Evolutionary conservation across 2,888 invertebrate genomes (phyloP).

Genomic region (Taphrorychus bicolor): DNA sequence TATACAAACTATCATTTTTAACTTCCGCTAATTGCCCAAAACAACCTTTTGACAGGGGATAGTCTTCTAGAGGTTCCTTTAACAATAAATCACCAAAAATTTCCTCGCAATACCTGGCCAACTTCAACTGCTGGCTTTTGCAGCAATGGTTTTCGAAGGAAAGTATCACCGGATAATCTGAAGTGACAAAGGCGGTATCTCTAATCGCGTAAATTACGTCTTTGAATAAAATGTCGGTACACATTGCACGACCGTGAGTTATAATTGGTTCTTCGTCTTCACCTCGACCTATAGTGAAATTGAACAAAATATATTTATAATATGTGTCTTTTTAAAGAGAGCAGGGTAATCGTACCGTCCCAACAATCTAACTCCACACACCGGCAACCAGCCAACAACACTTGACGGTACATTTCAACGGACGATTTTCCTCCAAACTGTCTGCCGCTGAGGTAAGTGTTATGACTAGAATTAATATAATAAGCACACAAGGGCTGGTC

Average conservation of each 20-base stretch:
- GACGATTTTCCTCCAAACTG: constrained; percentile 99
- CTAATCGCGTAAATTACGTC: constrained; percentile 97
- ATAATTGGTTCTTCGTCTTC: constrained; percentile 99
- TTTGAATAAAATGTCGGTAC: constrained; percentile 98
- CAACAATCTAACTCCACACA: constrained; percentile 99
- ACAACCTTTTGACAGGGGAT: constrained; percentile 86
- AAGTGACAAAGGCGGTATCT: constrained; percentile 98
- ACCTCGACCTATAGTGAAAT: constrained; percentile 69
- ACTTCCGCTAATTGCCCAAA: background rate
- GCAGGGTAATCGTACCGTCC: constrained; percentile 78
- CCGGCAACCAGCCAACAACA: constrained; percentile 94
- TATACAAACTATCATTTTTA: constrained; percentile 6
- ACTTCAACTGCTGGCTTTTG: constrained; percentile 94
- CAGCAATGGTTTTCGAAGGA: constrained; percentile 99
- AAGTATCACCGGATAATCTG: constrained; percentile 95
- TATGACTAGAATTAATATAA: constrained; percentile 98
- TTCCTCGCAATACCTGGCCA: constrained; percentile 99
- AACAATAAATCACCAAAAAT: constrained; percentile 91
- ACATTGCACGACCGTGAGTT: constrained; percentile 99
- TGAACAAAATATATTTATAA: no score
- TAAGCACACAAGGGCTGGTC: constrained; percentile 98
- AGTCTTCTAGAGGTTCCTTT: constrained; percentile 86
- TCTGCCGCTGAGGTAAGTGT: constrained; percentile 91
- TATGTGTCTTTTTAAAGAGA: no score
- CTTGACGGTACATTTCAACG: constrained; percentile 99